Conservation (phyloP, 2,888 invertebrate species). For the Eristalis tenax region DNA sequence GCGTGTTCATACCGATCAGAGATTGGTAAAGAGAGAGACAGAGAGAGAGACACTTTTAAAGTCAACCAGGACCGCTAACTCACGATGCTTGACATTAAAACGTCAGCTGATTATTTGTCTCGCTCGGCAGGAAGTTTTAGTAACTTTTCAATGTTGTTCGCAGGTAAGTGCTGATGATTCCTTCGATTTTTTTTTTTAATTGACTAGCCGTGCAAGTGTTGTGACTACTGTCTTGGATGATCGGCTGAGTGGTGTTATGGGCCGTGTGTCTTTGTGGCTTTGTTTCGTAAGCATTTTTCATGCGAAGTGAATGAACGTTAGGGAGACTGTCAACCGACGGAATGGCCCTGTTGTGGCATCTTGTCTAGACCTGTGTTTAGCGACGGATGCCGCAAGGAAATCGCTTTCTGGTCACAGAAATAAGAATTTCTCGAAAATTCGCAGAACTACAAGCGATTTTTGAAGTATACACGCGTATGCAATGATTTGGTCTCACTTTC, state of each 20-base stretch:
- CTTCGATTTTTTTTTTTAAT: too few relatives aligned
- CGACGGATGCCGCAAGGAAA: neutral
- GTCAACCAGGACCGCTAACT: slow-evolving; percentile 71
- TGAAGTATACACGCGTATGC: too few relatives aligned
- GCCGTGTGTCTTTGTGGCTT: neutral
- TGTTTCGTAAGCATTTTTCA: neutral
- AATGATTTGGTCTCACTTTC: too few relatives aligned
- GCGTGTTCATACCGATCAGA: neutral
- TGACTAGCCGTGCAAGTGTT: neutral
- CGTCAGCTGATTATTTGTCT: slow-evolving; percentile 94
- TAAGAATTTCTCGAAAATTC: too few relatives aligned
- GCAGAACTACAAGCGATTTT: too few relatives aligned
- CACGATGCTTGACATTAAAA: slow-evolving; percentile 94
- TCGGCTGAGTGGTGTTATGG: neutral
- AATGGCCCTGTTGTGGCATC: neutral
- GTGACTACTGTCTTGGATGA: neutral
- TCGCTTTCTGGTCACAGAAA: too few relatives aligned
- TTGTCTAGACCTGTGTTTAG: neutral
- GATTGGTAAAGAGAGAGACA: slow-evolving; percentile 8
- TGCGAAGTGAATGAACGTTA: too few relatives aligned
- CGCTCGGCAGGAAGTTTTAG: slow-evolving; percentile 93
- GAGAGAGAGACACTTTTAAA: slow-evolving; percentile 25
- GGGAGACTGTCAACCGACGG: neutral
- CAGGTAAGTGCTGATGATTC: slow-evolving; percentile 85
- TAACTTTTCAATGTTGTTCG: slow-evolving; percentile 97